phyloP scores from a whole-genome alignment of 1,140 invertebrate species.

The Ceratoteleas bidentatus region DNA sequence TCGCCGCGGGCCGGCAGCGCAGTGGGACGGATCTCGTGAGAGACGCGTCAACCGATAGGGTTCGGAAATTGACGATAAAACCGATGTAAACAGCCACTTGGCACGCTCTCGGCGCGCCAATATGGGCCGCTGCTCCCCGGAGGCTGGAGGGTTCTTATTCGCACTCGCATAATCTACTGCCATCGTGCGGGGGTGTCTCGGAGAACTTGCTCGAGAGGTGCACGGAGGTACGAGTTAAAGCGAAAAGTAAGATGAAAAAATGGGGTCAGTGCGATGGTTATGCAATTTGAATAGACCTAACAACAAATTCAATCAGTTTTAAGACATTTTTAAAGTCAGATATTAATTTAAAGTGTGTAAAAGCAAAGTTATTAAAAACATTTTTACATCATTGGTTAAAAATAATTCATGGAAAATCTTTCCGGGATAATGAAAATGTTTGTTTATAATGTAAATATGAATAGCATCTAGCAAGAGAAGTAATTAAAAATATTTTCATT shows the following conservation, averaged over 20 bases:
- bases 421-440: too few relatives aligned
- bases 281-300: too few relatives aligned
- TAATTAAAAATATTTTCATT: too few relatives aligned
- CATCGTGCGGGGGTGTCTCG: conserved; percentile 32
- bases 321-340: too few relatives aligned
- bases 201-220: conserved; percentile 38
- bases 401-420: neutral
- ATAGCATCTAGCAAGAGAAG: too few relatives aligned
- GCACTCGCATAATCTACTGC: conserved; percentile 65
- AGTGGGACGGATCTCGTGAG: conserved; percentile 55
- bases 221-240: conserved; percentile 21
- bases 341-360: too few relatives aligned
- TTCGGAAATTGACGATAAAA: conserved; percentile 80
- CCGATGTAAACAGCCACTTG: conserved; percentile 80
- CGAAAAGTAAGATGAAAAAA: neutral
- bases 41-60: conserved; percentile 68
- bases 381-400: neutral
- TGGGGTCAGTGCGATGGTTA: neutral
- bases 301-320: too few relatives aligned
- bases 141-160: conserved; percentile 64
- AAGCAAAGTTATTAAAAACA: too few relatives aligned
- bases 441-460: too few relatives aligned
- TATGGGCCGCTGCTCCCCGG: conserved; percentile 56
- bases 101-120: conserved; percentile 58
- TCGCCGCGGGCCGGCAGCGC: conserved; percentile 50